phyloP scores from a whole-genome alignment of 1,140 invertebrate genomes.

The Vollenhovia emeryi region DNA sequence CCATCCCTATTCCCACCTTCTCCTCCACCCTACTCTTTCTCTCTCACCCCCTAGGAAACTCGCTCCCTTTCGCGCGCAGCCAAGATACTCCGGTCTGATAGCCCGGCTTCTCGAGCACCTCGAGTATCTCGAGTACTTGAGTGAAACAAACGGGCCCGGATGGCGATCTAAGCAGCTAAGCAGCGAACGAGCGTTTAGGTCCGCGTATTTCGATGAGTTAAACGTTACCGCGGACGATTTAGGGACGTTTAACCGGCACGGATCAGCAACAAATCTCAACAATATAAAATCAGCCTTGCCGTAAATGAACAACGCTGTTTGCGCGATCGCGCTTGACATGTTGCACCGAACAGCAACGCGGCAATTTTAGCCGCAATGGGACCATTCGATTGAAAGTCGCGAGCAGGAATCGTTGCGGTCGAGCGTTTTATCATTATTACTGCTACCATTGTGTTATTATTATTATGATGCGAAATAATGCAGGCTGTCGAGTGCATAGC shows the following conservation, averaged over 20 bases:
- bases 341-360: background rate
- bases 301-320: background rate
- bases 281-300: background rate
- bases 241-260: background rate
- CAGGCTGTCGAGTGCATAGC: background rate
- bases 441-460: constrained; percentile 1
- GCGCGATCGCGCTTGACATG: background rate
- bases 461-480: constrained; percentile 33
- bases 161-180: background rate
- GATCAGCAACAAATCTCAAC: background rate
- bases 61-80: background rate
- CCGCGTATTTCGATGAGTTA: constrained; percentile 9
- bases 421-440: constrained; percentile 31
- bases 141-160: background rate
- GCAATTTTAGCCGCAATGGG: constrained; percentile 38
- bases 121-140: constrained; percentile 20
- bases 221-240: background rate
- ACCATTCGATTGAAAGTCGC: constrained; percentile 45
- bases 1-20: background rate
- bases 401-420: constrained; percentile 5
- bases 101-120: constrained; percentile 12
- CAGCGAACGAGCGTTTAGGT: background rate
- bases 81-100: constrained; percentile 62
- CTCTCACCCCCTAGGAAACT: background rate
- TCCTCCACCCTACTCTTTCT: background rate